phyloP scores from a whole-genome alignment of 2,888 invertebrate genomes.

The Phyllotreta cruciferae region DNA sequence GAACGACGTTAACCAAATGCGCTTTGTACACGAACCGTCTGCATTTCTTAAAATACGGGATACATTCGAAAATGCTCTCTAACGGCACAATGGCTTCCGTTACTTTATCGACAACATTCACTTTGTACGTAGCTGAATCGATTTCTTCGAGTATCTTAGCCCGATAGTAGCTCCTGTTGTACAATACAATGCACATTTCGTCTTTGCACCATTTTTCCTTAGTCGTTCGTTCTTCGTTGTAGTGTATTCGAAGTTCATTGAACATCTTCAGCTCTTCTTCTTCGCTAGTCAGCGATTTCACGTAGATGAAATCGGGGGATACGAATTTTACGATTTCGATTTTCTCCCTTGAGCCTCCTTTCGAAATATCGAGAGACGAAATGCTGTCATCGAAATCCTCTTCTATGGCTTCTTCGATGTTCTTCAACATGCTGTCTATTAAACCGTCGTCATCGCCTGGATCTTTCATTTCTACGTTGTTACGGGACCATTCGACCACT shows the following conservation, averaged over 20 bases:
- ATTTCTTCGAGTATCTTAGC: slow-evolving; percentile 62
- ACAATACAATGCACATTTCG: slow-evolving; percentile 60
- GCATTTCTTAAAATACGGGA: slow-evolving; percentile 60
- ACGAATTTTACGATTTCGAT: slow-evolving; percentile 50
- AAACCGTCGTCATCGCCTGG: slow-evolving; percentile 41
- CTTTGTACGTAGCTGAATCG: slow-evolving; percentile 58
- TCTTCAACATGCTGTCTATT: slow-evolving; percentile 41
- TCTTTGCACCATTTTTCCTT: slow-evolving; percentile 43
- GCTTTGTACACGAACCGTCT: slow-evolving; percentile 71
- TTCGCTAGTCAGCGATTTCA: slow-evolving; percentile 58
- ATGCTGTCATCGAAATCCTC: slow-evolving; percentile 43
- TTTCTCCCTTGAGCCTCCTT: slow-evolving; percentile 32
- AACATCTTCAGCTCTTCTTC: slow-evolving; percentile 40
- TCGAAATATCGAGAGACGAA: background rate
- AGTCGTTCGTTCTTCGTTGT: slow-evolving; percentile 36
- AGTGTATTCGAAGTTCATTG: slow-evolving; percentile 48
- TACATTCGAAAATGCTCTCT: slow-evolving; percentile 39
- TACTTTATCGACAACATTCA: slow-evolving; percentile 74
- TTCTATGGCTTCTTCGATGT: slow-evolving; percentile 41
- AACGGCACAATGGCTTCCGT: slow-evolving; percentile 58
- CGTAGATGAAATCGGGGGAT: slow-evolving; percentile 52
- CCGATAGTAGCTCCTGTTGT: slow-evolving; percentile 67
- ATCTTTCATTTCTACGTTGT: slow-evolving; percentile 37
- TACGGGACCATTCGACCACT: slow-evolving; percentile 60
- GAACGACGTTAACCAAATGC: slow-evolving; percentile 72